Evolutionary conservation across 2,113 vertebrate genomes (phyloP).

Genomic region (Glaucomys volans): DNA sequence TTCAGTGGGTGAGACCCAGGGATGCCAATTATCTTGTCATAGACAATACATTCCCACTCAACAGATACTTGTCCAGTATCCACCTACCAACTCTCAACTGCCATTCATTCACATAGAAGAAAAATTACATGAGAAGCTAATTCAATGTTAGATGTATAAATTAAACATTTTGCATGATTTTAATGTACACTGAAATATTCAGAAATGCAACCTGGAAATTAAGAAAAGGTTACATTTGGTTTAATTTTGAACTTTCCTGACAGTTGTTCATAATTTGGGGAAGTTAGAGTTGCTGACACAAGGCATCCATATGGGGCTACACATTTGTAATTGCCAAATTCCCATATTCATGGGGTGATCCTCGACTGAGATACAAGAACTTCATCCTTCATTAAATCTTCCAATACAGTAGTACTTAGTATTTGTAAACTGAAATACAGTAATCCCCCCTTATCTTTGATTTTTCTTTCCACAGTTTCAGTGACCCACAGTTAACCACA

Average conservation of each 20-base stretch:
- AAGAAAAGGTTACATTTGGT: background rate
- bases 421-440: background rate
- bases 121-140: background rate
- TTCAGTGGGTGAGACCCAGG: background rate
- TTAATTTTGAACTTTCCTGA: background rate
- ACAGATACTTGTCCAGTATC: background rate
- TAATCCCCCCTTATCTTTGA: background rate
- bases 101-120: background rate
- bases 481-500: background rate
- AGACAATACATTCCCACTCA: background rate
- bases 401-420: no score
- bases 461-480: background rate
- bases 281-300: background rate
- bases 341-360: fast-evolving
- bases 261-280: background rate
- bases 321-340: background rate
- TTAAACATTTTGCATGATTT: conserved; percentile 32
- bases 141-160: background rate
- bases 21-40: background rate
- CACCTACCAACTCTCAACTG: background rate
- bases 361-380: background rate
- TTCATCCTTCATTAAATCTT: background rate
- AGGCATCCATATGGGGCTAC: background rate
- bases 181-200: background rate
- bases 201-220: conserved; percentile 29